Evolutionary conservation across 2,113 vertebrate genomes (phyloP).

Genomic region (Dromas ardeola): DNA sequence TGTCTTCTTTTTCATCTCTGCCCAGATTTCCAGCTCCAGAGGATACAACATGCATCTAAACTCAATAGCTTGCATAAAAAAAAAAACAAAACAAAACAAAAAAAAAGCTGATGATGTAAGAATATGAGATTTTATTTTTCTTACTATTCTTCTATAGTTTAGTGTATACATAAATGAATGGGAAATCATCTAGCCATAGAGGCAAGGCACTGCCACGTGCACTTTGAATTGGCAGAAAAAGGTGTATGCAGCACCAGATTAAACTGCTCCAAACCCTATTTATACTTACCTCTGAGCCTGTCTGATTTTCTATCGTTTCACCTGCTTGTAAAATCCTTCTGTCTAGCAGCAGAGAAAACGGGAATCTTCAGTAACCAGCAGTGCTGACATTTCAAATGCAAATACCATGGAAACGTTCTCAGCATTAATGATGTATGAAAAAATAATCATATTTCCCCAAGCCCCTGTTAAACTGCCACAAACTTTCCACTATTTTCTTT

Average conservation of each 20-base stretch:
- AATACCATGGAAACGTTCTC: conserved; percentile 32
- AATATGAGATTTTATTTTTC: not conserved
- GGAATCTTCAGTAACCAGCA: not conserved
- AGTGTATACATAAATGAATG: accelerated
- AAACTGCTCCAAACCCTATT: not conserved
- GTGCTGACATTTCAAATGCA: conserved; percentile 18
- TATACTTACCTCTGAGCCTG: not conserved
- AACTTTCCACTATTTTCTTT: not conserved
- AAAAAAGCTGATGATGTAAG: not conserved
- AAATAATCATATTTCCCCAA: not conserved
- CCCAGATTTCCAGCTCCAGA: not conserved
- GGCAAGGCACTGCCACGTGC: not conserved
- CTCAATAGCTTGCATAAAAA: not conserved
- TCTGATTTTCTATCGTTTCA: not conserved
- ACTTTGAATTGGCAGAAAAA: not conserved
- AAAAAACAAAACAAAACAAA: not conserved
- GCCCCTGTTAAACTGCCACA: not conserved
- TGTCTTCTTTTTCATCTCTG: not conserved
- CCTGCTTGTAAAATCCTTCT: not conserved
- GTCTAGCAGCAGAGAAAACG: not conserved
- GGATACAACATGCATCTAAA: not conserved
- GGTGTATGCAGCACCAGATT: not conserved
- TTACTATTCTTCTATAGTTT: not conserved
- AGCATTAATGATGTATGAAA: not conserved
- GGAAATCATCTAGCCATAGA: accelerated